Evolutionary conservation across 1,140 invertebrate species (phyloP).

Genomic region (Globodera ellingtonae): DNA sequence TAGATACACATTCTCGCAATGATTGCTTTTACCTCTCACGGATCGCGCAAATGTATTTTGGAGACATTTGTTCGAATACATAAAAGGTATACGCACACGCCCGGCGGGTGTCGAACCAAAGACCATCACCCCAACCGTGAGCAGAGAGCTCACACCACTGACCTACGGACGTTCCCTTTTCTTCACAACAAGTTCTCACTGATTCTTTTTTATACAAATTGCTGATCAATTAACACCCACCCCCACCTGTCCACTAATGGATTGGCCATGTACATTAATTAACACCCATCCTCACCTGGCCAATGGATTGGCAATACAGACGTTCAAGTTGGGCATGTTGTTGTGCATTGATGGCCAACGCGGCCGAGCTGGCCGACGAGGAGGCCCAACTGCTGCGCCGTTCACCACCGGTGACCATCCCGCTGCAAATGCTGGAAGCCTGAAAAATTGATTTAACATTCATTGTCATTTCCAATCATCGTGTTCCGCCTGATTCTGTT

Average conservation of each 20-base stretch:
- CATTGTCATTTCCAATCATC: no score
- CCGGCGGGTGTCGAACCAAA: not conserved
- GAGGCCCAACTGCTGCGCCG: conserved; percentile 60
- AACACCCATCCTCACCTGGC: not conserved
- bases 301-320: conserved; percentile 50
- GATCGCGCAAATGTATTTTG: not conserved
- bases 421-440: conserved; percentile 18
- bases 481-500: no score
- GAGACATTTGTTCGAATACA: not conserved
- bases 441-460: not conserved
- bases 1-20: not conserved
- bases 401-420: conserved; percentile 16
- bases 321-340: conserved; percentile 54
- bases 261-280: no score
- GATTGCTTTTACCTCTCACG: not conserved
- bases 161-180: no score
- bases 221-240: not conserved
- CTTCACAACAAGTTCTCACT: no score
- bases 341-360: conserved; percentile 46
- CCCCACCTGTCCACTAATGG: no score
- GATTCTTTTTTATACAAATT: no score
- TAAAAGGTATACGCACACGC: not conserved
- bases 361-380: conserved; percentile 31
- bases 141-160: no score
- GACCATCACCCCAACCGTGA: no score